These are phyloP conservation scores for Saxidomus purpurata DNA, from an alignment of 1,140 invertebrate species.

Conservation along the genomic window DNA sequence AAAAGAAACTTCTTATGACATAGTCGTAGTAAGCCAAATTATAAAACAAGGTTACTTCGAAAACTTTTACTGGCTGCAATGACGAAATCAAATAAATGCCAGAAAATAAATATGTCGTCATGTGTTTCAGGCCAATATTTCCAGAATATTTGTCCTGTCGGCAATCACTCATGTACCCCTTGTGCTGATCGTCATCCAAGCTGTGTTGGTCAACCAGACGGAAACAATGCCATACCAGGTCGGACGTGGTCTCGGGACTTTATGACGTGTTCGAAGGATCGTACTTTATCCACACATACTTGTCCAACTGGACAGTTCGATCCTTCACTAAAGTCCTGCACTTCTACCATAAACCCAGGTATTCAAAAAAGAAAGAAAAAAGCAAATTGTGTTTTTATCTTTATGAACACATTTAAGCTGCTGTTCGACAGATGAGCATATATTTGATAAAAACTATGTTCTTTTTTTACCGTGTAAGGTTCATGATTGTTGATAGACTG, in stretches of 20 bases:
- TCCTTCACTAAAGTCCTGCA: slow-evolving; percentile 7
- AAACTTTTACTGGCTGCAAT: no score
- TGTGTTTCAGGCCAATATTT: slow-evolving; percentile 46
- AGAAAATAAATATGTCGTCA: no score
- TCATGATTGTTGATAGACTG: no score
- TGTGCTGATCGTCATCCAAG: slow-evolving; percentile 33
- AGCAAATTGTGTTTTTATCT: no score
- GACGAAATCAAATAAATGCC: no score
- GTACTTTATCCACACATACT: slow-evolving; percentile 25
- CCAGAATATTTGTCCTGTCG: slow-evolving; percentile 38
- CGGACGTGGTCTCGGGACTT: slow-evolving; percentile 18
- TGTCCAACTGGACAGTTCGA: slow-evolving; percentile 46
- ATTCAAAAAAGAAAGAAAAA: not conserved
- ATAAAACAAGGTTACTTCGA: no score
- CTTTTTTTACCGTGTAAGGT: no score
- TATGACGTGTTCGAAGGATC: slow-evolving; percentile 26
- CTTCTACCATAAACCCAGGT: slow-evolving; percentile 37
- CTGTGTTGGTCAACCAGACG: slow-evolving; percentile 50
- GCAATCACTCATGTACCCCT: slow-evolving; percentile 33
- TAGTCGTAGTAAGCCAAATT: no score
- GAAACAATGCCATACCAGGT: slow-evolving; percentile 20
- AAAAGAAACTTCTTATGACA: no score
- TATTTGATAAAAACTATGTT: no score
- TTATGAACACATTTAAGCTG: no score
- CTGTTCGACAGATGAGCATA: no score